Base-by-base conservation (phyloP, 2,888 invertebrate genomes). In the Synanthedon vespiformis region DNA sequence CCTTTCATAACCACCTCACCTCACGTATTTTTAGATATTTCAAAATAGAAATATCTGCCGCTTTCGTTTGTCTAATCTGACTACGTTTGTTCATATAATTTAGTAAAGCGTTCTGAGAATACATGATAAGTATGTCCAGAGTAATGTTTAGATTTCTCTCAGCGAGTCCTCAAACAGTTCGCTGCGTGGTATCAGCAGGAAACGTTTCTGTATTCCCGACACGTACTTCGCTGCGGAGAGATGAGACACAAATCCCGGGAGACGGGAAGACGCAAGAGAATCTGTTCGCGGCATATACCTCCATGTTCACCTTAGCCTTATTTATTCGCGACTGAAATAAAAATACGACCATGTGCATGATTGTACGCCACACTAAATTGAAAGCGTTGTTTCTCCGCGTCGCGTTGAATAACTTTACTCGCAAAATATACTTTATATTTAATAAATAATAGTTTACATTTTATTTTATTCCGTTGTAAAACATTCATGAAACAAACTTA, bases 231-330 rank as follows among this genome's bases (percentile, higher is more conserved):
- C 70, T 74, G 78, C 68, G 81, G 80, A 63, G 74, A 77, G 74
- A 78, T 77, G 74, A 76, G 73, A 79, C 78, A 83, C 81, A 83
- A 84, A 83, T 82, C 83, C 80, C 76, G 56, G 57, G 74, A 73
- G 80, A 74, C 67, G 67, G 56, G 57, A 73, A 73, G 80, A 74
- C 67, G 67, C 66, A 68, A 64, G 52, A 50, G 74, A 80, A 84
- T 85, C 80, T 80, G 79, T 73, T 71, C 68, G 55, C 65, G 62
- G 57, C 62, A 62, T 72, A 78, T 74, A 74, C 71, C 70, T 76
- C 68, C 63, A 67, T 74, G 72, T 67, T 74, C 70, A 74, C 73
- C 77, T 78, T 66, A 74, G 69, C 69, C 68, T 77, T 80, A 80
- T 80, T 77, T 81, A 80, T 74, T 73, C 62, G 63, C 70, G 67